Base-by-base conservation (phyloP, 2,888 invertebrate species). In the Metacarcinus magister region DNA sequence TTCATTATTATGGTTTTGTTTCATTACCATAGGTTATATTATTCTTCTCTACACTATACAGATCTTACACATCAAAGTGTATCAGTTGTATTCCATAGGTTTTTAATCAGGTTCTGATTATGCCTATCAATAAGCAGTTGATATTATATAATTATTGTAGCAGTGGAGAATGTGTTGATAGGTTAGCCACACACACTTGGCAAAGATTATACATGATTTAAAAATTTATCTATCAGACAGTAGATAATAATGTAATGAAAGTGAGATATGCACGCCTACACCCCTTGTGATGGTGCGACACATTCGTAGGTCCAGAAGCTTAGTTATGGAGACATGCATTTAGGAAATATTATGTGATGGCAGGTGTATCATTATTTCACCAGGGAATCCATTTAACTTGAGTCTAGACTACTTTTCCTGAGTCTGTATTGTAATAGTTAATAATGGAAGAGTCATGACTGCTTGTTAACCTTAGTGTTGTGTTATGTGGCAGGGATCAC, bases 401-500 rank as follows among this genome's bases (percentile, higher is more conserved):
- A 23, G 23, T 60, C 19, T 60, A 0, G 60, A 8, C 19, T 60
- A 54, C 2, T 16, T 16, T 60, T 60, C 60, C 23, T 16, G 2
- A 60, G 60, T 60, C 60, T 60, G 60, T 19, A 60, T 60, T 60
- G 23, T 60, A 60, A 8, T 60, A 16, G 19, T 60, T 23, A 19
- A 2, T 60, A 23, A 0, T 60, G 60, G 10, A 54, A 10, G 13
- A 54, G 10, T 60, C 60, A 60, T 10, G 19, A 60, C 19, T 2
- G 23, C 2, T 23, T 60, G 23, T 2, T 60, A 60, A 60, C 0
- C 19, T 60, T 13, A 93, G 28, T 93, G 44, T 60, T n/a, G 28
- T 60, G 23, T 28, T 5, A 43, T 60, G 32, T 23, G 7, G 28
- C 43, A 96, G 96, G 95, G 96, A 67, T 96, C 96, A 13, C 94